Conservation (phyloP, 1,140 invertebrate genomes). For the Epicauta chinensis region DNA sequence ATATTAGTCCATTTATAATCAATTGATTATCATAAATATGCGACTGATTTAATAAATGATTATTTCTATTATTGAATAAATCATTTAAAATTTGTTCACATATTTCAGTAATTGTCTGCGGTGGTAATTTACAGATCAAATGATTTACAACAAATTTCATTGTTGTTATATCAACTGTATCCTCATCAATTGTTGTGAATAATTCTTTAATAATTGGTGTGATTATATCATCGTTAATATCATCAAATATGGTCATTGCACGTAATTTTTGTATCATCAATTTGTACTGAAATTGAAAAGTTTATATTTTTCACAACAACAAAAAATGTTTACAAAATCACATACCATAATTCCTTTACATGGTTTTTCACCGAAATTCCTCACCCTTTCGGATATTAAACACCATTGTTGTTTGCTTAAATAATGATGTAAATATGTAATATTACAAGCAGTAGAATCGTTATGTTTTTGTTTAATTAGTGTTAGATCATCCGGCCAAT, state of each 20-base stretch:
- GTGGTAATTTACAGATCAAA: conserved; percentile 30
- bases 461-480: conserved; percentile 19
- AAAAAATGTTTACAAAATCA: conserved; percentile 3
- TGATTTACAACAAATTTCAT: conserved; percentile 31
- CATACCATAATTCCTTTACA: conserved; percentile 38
- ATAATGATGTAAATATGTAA: conserved; percentile 37
- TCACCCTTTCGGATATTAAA: conserved; percentile 37
- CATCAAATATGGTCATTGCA: conserved; percentile 29
- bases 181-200: conserved; percentile 23
- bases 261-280: conserved; percentile 36
- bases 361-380: conserved; percentile 38
- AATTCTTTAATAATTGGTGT: conserved; percentile 24
- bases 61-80: not conserved
- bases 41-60: conserved; percentile 3
- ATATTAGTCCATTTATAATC: conserved; percentile 21
- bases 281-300: conserved; percentile 32
- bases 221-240: conserved; percentile 25
- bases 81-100: conserved; percentile 19
- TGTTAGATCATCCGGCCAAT: conserved; percentile 26
- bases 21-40: conserved; percentile 18
- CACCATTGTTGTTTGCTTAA: conserved; percentile 35
- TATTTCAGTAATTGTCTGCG: conserved; percentile 5
- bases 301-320: conserved; percentile 3
- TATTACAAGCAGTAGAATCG: conserved; percentile 28
- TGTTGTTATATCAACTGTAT: conserved; percentile 28